Conservation (phyloP, 2,888 invertebrate species). For the Drosophila nr. perissopoda region DNA sequence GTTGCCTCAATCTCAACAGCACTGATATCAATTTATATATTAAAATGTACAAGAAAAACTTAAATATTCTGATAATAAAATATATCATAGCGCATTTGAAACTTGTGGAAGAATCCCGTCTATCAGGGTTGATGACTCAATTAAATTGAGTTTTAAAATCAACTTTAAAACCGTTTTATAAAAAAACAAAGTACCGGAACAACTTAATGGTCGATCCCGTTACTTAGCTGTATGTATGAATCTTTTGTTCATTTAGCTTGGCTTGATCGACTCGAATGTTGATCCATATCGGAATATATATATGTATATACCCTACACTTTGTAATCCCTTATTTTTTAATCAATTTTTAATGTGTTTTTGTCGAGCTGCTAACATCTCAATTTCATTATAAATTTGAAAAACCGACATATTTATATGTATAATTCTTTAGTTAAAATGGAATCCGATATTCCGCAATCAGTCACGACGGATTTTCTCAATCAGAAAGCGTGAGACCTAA, state of each 20-base stretch:
- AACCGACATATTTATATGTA: neutral
- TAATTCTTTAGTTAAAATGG: neutral
- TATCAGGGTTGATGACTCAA: neutral
- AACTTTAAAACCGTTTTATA: neutral
- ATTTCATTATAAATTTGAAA: neutral
- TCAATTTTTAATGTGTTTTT: neutral
- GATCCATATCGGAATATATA: neutral
- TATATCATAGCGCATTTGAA: slow-evolving; percentile 31
- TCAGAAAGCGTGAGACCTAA: no score
- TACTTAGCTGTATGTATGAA: neutral
- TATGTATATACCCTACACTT: neutral
- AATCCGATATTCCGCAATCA: neutral
- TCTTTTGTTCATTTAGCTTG: neutral
- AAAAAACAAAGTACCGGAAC: neutral
- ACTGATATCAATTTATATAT: slow-evolving; percentile 46
- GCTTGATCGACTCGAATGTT: neutral
- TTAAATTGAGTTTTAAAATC: neutral
- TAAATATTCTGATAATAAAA: slow-evolving; percentile 36
- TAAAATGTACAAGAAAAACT: slow-evolving; percentile 29
- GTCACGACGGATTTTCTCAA: no score
- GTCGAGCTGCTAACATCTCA: neutral
- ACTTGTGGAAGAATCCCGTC: slow-evolving; percentile 1
- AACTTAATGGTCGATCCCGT: neutral
- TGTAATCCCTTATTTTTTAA: neutral
- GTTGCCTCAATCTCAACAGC: slow-evolving; percentile 55